Percentiles rank a stretch among this genome's conserved stretches.
phyloP scores from a whole-genome alignment of 2,888 invertebrate species.

The Heliconius cydno region DNA sequence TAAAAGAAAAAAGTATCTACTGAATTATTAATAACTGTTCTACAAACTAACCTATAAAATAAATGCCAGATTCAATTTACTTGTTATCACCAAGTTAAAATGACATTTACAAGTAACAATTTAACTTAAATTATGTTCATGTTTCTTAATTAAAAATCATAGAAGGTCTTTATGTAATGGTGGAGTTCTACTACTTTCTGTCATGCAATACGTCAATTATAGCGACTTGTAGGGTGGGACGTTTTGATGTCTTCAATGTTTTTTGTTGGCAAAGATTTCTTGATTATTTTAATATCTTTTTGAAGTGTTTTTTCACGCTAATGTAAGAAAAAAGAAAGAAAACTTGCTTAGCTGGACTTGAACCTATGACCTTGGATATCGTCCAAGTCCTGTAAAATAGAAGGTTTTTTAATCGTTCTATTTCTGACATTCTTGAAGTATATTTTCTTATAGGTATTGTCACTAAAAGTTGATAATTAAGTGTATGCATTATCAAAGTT shows the following conservation, averaged over 20 bases:
- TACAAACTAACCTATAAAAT: background rate
- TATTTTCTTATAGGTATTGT: too few relatives aligned
- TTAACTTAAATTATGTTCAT: background rate
- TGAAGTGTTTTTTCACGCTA: background rate
- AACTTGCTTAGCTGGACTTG: too few relatives aligned
- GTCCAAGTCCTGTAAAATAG: too few relatives aligned
- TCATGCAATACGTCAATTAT: slow-evolving; percentile 78
- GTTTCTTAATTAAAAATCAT: slow-evolving; percentile 30
- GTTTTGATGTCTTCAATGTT: slow-evolving; percentile 54
- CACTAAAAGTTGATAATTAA: too few relatives aligned
- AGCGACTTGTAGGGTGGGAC: slow-evolving; percentile 62
- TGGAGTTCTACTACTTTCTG: slow-evolving; percentile 58
- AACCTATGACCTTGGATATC: too few relatives aligned
- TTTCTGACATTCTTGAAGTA: too few relatives aligned
- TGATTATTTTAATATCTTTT: background rate
- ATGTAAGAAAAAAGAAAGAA: too few relatives aligned
- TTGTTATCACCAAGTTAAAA: background rate
- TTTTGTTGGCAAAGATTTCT: background rate
- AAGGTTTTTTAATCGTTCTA: too few relatives aligned
- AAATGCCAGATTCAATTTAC: background rate
- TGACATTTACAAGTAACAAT: slow-evolving; percentile 6
- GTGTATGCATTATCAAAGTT: too few relatives aligned
- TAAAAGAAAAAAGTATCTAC: background rate
- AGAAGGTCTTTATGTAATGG: slow-evolving; percentile 35
- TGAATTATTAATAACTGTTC: background rate